Base-by-base conservation (phyloP, 2,797 vertebrate species). In the Harpagifer antarcticus region DNA sequence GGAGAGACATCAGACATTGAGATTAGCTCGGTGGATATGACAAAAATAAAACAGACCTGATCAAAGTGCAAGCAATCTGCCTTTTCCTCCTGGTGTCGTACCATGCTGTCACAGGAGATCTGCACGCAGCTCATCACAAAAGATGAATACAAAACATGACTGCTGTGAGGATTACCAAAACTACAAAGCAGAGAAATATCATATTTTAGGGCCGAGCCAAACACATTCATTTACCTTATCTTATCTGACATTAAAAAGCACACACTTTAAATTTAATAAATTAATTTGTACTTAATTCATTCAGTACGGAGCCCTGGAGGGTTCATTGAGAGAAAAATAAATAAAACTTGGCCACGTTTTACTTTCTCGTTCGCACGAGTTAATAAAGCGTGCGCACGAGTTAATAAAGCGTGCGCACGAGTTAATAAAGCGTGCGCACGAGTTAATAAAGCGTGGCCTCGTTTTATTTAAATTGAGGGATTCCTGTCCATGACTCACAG, bases 1-100 rank as follows among this genome's bases (percentile, higher is more conserved):
- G 68, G 59, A 65, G 19, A 58, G 83, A 66, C 61, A 78, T 82
- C 72, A 76, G 65, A 81, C 48, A 72, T 27, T 27, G 57, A 68
- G 67, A 75, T 61, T 55, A 67, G 23, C 54, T 70, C 10, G 15
- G 23, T 69, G 57, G 57, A 69, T 43, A 53, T 19, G 23, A 80
- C 65, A 37, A 72, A 49, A 40, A 76, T 11, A 45, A 66, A 76
- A 61, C 59, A 1, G 55, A 49, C 43, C 65, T 79, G 82, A 88
- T 85, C 76, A 86, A 84, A 86, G 78, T 74, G 56, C 40, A 57
- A 68, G 49, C 74, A 72, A 68, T 68, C 79, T 68, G 45, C 50
- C 60, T 54, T 69, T 84, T 86, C 74, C 62, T 77, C 56, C 71
- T 33, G 42, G 33, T 43, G 64, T 43, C 43, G 47, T 31, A 52